phyloP scores from a whole-genome alignment of 2,888 invertebrate genomes.

The Bugula neritina region DNA sequence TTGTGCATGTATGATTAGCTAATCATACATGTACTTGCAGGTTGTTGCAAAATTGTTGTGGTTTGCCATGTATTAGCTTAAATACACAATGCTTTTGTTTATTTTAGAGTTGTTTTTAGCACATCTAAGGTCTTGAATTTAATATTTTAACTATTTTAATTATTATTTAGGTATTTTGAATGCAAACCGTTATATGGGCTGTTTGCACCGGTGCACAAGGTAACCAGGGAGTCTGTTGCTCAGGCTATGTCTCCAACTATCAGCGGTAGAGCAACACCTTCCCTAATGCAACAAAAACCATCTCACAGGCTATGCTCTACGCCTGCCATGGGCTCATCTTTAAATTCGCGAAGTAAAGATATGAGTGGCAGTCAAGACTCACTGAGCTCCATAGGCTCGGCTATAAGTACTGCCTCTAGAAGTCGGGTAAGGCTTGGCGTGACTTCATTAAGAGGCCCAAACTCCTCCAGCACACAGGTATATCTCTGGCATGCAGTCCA shows the following conservation, averaged over 20 bases:
- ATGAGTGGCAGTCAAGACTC: slow-evolving; percentile 67
- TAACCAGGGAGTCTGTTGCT: slow-evolving; percentile 62
- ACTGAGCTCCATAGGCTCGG: slow-evolving; percentile 73
- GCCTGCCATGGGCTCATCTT: slow-evolving; percentile 6
- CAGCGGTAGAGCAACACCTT: slow-evolving; percentile 15
- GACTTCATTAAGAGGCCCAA: slow-evolving; percentile 58
- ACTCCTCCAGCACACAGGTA: slow-evolving; percentile 11
- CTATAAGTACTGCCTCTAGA: slow-evolving; percentile 48
- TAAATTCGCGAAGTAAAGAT: slow-evolving; percentile 31
- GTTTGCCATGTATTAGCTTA: too few species aligned
- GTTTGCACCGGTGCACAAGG: slow-evolving; percentile 86
- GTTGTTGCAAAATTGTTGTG: too few species aligned
- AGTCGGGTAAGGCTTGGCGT: slow-evolving; percentile 73
- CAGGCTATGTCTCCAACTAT: slow-evolving; percentile 4
- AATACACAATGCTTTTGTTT: too few species aligned
- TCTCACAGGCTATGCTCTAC: slow-evolving; percentile 25
- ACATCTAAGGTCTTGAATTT: too few species aligned
- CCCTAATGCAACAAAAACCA: not conserved
- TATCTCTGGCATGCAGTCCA: slow-evolving; percentile 9
- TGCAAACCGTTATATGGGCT: slow-evolving; percentile 84
- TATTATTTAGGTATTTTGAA: slow-evolving; percentile 90
- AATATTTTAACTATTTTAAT: too few species aligned
- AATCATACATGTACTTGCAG: too few species aligned
- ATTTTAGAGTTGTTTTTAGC: too few species aligned
- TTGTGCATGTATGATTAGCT: too few species aligned